phyloP scores from a whole-genome alignment of 2,797 vertebrate species.

The Sebastes kiyomatsui region DNA sequence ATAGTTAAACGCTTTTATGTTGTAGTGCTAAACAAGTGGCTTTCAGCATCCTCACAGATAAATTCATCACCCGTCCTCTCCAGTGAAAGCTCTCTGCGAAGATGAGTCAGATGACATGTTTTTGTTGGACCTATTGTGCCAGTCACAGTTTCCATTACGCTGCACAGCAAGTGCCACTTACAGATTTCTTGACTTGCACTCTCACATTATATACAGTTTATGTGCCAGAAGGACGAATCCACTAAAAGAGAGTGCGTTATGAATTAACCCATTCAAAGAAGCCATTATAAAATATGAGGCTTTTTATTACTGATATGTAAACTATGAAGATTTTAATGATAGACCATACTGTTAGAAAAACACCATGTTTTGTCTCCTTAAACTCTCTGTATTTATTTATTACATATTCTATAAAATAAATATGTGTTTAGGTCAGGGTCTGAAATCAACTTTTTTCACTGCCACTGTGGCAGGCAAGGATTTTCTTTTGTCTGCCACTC shows the following conservation, averaged over 20 bases:
- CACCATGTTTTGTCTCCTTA: neutral
- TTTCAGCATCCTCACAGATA: neutral
- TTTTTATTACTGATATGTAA: neutral
- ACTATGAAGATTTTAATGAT: neutral
- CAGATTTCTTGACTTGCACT: slow-evolving; percentile 8
- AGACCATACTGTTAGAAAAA: neutral
- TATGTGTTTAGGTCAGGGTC: no score
- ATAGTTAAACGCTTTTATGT: neutral
- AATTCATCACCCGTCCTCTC: slow-evolving; percentile 23
- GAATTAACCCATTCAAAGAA: neutral
- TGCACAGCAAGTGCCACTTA: slow-evolving; percentile 15
- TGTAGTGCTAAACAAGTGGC: neutral
- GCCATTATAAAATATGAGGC: neutral
- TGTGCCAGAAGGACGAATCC: neutral
- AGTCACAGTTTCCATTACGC: slow-evolving; percentile 56
- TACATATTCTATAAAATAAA: no score
- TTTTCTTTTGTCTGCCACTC: no score
- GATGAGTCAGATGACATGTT: slow-evolving; percentile 51
- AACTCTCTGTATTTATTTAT: neutral
- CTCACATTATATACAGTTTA: slow-evolving; percentile 2
- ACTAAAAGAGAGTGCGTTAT: neutral
- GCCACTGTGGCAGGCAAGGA: no score
- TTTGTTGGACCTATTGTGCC: slow-evolving; percentile 35
- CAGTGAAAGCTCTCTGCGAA: slow-evolving; percentile 18
- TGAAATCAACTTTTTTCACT: no score